Conservation (phyloP, 2,888 invertebrate species). For the Dasypogon diadema region DNA sequence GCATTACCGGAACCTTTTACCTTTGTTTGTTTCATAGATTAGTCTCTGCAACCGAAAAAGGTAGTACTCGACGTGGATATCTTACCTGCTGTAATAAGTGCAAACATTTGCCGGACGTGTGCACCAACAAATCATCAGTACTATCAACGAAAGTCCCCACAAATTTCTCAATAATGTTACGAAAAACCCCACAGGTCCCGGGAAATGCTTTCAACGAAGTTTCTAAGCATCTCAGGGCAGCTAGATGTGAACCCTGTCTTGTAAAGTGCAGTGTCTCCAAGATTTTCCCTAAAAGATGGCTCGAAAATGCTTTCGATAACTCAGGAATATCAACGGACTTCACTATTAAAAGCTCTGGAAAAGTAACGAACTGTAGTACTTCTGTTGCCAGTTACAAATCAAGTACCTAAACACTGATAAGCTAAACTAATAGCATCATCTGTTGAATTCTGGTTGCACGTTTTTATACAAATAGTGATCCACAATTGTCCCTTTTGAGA, state of each 20-base stretch:
- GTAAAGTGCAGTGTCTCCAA: slow-evolving; percentile 59
- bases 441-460: slow-evolving; percentile 58
- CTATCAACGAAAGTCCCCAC: slow-evolving; percentile 60
- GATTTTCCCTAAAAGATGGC: slow-evolving; percentile 60
- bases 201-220: slow-evolving; percentile 61
- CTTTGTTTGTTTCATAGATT: too few species aligned
- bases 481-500: slow-evolving; percentile 60
- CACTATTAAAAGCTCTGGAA: slow-evolving; percentile 58
- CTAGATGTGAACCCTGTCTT: slow-evolving; percentile 53
- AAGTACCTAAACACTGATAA: slow-evolving; percentile 58
- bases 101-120: slow-evolving; percentile 61
- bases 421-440: slow-evolving; percentile 48
- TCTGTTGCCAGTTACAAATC: neutral
- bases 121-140: slow-evolving; percentile 57
- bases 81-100: slow-evolving; percentile 63
- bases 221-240: slow-evolving; percentile 61
- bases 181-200: slow-evolving; percentile 60
- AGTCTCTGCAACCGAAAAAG: too few species aligned
- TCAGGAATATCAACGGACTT: slow-evolving; percentile 61
- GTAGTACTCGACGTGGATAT: too few species aligned
- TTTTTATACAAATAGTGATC: slow-evolving; percentile 60
- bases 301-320: slow-evolving; percentile 60
- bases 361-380: neutral
- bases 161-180: slow-evolving; percentile 60
- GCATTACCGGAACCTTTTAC: slow-evolving; percentile 62